A percentile compares a stretch with the other conserved stretches of the same genome.
Conservation (phyloP, 2,113 vertebrate species). For the Hippocampus zosterae region DNA sequence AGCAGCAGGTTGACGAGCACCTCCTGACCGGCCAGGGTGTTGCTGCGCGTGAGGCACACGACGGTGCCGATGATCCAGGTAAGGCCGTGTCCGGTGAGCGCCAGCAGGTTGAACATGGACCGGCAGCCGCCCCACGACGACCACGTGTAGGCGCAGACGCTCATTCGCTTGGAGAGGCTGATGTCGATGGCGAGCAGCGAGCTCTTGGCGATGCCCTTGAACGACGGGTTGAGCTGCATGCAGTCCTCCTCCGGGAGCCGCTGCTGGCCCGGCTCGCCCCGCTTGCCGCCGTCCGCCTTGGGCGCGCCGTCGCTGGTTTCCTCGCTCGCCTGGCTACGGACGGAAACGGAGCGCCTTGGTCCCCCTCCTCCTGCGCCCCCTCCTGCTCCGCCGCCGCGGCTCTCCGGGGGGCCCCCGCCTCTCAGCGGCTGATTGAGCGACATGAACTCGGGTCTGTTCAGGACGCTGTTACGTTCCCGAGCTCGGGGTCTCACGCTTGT, state of each 20-base stretch:
- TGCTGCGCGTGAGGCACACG: constrained; percentile 89
- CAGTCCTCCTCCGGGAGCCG: constrained; percentile 92
- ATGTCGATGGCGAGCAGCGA: constrained; percentile 94
- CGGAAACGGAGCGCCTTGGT: constrained; percentile 57
- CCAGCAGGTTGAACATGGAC: constrained; percentile 86
- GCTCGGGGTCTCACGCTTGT: constrained; percentile 73
- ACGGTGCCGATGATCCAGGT: constrained; percentile 92
- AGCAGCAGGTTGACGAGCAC: constrained; percentile 94
- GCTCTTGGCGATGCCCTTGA: constrained; percentile 90
- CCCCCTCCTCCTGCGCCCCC: background rate
- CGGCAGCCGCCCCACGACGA: constrained; percentile 89
- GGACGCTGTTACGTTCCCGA: constrained; percentile 81
- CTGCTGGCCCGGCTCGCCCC: constrained; percentile 76
- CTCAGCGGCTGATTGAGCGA: constrained; percentile 84
- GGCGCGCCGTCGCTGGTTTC: constrained; percentile 30
- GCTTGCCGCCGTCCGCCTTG: constrained; percentile 54
- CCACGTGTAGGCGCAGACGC: constrained; percentile 82
- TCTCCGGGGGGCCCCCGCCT: constrained; percentile 62
- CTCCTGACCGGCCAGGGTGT: constrained; percentile 90
- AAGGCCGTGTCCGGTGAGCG: constrained; percentile 88
- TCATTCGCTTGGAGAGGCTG: constrained; percentile 90
- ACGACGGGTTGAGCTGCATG: constrained; percentile 96
- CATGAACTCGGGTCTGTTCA: constrained; percentile 87
- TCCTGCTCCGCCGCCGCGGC: constrained; percentile 43
- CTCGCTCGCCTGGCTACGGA: constrained; percentile 50